These are phyloP conservation scores for Sceliomorpha sp. DNA, from an alignment of 2,888 invertebrate genomes.

Conservation along the genomic window DNA sequence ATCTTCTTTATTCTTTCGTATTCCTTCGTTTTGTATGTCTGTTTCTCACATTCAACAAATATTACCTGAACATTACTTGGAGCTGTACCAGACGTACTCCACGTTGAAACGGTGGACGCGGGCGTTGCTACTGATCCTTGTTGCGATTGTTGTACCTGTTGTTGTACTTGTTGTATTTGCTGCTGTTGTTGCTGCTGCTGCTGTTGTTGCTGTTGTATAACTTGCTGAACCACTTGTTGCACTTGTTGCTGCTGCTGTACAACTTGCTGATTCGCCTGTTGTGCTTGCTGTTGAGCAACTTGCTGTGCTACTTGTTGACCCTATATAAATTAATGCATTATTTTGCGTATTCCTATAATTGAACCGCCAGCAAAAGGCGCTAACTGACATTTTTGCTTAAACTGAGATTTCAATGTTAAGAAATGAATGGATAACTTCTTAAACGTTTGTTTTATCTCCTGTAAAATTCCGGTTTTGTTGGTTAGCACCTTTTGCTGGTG, in stretches of 20 bases:
- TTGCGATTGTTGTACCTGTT: conserved; percentile 76
- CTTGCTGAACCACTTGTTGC: conserved; percentile 53
- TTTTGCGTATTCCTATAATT: too few species aligned
- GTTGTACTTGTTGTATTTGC: conserved; percentile 65
- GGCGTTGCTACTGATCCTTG: conserved; percentile 77
- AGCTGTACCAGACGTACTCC: conserved; percentile 76
- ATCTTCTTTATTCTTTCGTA: too few species aligned
- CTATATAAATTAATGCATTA: too few species aligned
- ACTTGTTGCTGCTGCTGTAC: conserved; percentile 65
- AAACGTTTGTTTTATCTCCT: too few species aligned
- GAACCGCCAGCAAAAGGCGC: too few species aligned
- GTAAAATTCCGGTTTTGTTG: too few species aligned
- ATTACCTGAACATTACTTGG: conserved; percentile 77
- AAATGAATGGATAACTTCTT: too few species aligned
- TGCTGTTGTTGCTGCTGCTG: conserved; percentile 62
- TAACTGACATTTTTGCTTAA: too few species aligned
- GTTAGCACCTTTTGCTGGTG: too few species aligned
- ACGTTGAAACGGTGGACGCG: conserved; percentile 74
- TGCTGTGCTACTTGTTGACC: conserved; percentile 74
- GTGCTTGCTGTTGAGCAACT: conserved; percentile 70
- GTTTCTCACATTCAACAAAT: too few species aligned
- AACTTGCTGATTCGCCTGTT: conserved; percentile 61
- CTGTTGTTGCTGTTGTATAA: conserved; percentile 51
- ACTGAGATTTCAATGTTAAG: too few species aligned
- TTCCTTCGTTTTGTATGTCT: too few species aligned